These are phyloP conservation scores for Steinernema feltiae DNA, from an alignment of 1,140 invertebrate genomes.

Conservation along the genomic window DNA sequence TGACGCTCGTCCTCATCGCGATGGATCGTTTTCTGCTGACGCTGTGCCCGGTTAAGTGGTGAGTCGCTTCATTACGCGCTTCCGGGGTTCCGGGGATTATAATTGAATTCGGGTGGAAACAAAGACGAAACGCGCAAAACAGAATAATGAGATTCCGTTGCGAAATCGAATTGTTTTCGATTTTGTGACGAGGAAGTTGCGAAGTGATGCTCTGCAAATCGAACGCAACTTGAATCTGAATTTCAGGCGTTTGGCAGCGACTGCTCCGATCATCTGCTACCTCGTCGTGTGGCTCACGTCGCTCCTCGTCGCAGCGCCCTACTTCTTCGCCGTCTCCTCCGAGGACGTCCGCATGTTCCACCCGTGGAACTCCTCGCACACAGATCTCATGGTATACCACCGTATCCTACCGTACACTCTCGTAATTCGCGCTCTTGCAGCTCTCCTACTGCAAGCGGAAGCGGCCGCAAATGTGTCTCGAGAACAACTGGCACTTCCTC, in stretches of 20 bases:
- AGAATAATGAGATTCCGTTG: background rate
- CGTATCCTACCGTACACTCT: background rate
- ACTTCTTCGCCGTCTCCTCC: slow-evolving; percentile 51
- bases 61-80: slow-evolving; percentile 20
- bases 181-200: too few species aligned
- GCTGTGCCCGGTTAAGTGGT: slow-evolving; percentile 55
- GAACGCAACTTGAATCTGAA: too few species aligned
- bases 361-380: slow-evolving; percentile 40
- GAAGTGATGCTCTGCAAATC: too few species aligned
- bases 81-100: too few species aligned
- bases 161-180: too few species aligned
- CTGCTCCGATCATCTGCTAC: slow-evolving; percentile 54
- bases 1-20: slow-evolving; percentile 55
- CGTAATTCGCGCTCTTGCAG: slow-evolving; percentile 27
- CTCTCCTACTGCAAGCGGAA: slow-evolving; percentile 42
- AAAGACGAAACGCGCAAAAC: too few species aligned
- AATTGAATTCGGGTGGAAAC: too few species aligned
- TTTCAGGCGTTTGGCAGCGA: slow-evolving; percentile 49
- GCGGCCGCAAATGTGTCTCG: slow-evolving; percentile 50
- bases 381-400: slow-evolving; percentile 18
- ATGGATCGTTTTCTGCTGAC: slow-evolving; percentile 56
- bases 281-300: slow-evolving; percentile 52
- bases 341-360: slow-evolving; percentile 45
- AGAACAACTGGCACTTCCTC: slow-evolving; percentile 45
- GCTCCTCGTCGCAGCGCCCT: slow-evolving; percentile 51